These are phyloP conservation scores for Malurus elegans DNA, from an alignment of 2,113 vertebrate species.

Conservation along the genomic window DNA sequence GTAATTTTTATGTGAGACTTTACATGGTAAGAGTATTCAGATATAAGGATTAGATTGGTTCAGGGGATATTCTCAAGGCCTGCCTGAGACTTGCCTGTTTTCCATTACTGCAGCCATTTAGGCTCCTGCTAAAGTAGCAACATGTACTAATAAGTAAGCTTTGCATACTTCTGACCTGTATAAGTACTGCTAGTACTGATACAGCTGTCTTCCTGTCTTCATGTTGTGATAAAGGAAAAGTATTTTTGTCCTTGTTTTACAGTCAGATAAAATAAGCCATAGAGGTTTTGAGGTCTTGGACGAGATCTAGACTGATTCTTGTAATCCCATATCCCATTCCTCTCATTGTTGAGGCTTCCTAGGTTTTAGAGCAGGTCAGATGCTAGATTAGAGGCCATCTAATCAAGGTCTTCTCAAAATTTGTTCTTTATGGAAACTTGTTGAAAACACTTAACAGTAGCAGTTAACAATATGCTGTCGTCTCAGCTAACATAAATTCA, in stretches of 20 bases:
- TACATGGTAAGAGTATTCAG: neutral
- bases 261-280: neutral
- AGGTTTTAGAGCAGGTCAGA: neutral
- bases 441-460: neutral
- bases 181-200: neutral
- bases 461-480: neutral
- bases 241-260: neutral
- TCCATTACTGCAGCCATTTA: neutral
- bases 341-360: neutral
- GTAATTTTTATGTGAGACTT: neutral
- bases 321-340: neutral
- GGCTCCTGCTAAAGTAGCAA: neutral
- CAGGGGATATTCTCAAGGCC: neutral
- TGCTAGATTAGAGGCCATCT: neutral
- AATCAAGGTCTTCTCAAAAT: neutral
- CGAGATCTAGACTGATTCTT: neutral
- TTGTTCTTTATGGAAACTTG: neutral
- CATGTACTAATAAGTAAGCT: neutral
- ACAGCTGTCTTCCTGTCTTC: neutral
- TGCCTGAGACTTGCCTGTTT: neutral
- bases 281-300: neutral
- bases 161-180: neutral
- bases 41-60: neutral
- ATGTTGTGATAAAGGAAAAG: neutral
- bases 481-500: neutral